These are phyloP conservation scores for Campylorhamphus procurvoides DNA, from an alignment of 2,113 vertebrate species.

Conservation along the genomic window DNA sequence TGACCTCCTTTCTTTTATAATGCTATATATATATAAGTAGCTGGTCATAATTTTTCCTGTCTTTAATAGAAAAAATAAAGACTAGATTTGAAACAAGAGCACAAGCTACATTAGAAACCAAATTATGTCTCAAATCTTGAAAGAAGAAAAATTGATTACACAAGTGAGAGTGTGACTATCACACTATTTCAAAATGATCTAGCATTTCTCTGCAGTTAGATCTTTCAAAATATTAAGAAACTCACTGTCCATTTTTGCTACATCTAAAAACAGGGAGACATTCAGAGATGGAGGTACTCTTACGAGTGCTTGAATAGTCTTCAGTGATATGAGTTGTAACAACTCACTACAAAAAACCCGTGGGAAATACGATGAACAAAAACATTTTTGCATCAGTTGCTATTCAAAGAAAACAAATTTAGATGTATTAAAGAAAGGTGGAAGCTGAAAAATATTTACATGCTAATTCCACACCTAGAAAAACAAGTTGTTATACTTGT, in stretches of 20 bases:
- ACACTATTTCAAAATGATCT: not conserved
- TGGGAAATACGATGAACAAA: not conserved
- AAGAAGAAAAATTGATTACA: not conserved
- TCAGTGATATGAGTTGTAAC: not conserved
- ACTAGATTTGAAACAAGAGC: not conserved
- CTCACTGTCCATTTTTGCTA: not conserved
- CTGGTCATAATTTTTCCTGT: not conserved
- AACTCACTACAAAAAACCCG: not conserved
- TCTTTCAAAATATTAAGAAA: not conserved
- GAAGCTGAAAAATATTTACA: not conserved
- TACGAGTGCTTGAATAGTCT: not conserved
- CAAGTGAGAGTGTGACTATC: not conserved
- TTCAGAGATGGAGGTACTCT: not conserved
- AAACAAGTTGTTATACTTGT: not conserved
- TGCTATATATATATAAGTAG: not conserved
- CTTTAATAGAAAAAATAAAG: not conserved
- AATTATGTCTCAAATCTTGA: not conserved
- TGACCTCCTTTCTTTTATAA: not conserved
- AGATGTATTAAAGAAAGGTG: not conserved
- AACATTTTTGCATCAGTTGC: accelerated
- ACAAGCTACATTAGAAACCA: not conserved
- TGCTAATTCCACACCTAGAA: not conserved
- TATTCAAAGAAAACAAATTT: not conserved
- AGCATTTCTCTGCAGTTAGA: not conserved
- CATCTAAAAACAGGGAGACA: not conserved